These are phyloP conservation scores for Daptonema setosum DNA, from an alignment of 2,888 invertebrate genomes.

Conservation along the genomic window DNA sequence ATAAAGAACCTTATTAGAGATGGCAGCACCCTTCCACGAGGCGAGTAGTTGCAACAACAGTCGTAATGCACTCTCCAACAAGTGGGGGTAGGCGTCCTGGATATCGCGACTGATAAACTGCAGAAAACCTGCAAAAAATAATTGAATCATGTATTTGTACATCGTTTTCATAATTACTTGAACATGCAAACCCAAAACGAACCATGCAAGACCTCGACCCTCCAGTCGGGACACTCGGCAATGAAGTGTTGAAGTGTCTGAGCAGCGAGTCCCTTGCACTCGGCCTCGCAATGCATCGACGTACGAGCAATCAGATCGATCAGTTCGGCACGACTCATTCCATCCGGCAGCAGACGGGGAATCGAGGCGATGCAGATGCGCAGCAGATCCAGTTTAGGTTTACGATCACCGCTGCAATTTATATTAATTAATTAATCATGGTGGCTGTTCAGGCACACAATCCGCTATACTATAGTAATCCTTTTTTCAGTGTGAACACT, in stretches of 20 bases:
- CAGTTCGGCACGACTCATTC: slow-evolving; percentile 70
- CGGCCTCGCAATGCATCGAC: slow-evolving; percentile 95
- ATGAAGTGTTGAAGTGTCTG: slow-evolving; percentile 55
- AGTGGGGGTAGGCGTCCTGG: slow-evolving; percentile 59
- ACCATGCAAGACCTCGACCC: slow-evolving; percentile 67
- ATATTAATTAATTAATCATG: not conserved
- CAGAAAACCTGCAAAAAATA: slow-evolving; percentile 50
- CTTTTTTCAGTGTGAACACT: no score
- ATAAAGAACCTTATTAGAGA: not conserved
- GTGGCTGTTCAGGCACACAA: no score
- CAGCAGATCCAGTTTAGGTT: slow-evolving; percentile 89
- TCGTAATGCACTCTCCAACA: slow-evolving; percentile 75
- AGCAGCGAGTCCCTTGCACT: slow-evolving; percentile 44
- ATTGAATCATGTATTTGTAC: not conserved
- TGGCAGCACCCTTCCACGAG: slow-evolving; percentile 60
- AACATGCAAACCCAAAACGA: not conserved
- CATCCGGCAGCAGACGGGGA: slow-evolving; percentile 85
- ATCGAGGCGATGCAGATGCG: slow-evolving; percentile 95
- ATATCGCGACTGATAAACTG: slow-evolving; percentile 83
- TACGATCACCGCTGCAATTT: slow-evolving; percentile 53
- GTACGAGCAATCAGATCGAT: slow-evolving; percentile 77
- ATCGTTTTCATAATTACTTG: not conserved
- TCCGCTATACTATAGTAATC: no score
- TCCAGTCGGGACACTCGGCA: slow-evolving; percentile 86
- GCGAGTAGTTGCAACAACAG: slow-evolving; percentile 74